Evolutionary conservation across 2,797 vertebrate genomes (phyloP), one percentile per base, ranked within the genome.

Genomic region (Sylvia borin): DNA sequence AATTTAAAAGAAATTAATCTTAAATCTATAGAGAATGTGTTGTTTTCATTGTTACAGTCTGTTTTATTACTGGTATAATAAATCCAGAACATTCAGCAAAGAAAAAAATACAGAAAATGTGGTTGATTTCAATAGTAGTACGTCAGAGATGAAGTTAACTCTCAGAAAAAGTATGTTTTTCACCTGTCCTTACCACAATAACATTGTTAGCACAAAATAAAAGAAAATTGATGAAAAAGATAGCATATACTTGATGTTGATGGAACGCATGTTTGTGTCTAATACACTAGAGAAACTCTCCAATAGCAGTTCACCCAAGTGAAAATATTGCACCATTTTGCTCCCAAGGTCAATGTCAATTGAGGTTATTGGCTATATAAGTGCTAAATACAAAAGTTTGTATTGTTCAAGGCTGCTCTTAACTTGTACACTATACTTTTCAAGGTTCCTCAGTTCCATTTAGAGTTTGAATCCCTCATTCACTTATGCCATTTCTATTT

Each of bases 201-300:
- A 97, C 95, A 89, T 94, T 93, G 92, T 97, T 97, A 97, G 67
- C 71, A 95, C 93, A 97, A 97, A 96, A 90, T 94, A 97, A 97
- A 98, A 94, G 79, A 92, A 96, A 98, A 97, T 68, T 97, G 97
- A 97, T 97, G 93, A 94, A 92, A 95, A 96, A 96, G 58, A 80
- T 96, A 86, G 10, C 19, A 47, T 95, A 75, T 67, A 82, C 85
- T 92, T 97, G 91, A 93, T 91, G 70, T 97, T 96, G 94, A 97
- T 96, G 90, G 94, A 97, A 95, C 67, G 81, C 48, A 87, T 93
- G 93, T 93, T 97, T 96, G 67, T 93, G 53, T 51, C 51, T 94
- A 96, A 97, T 97, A 95, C 90, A 96, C 91, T 92, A 87, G 95
- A 97, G 97, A 97, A 96, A 96, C 89, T 96, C 88, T 95, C 78